Percentiles rank a stretch among this genome's conserved stretches.
Conservation (phyloP, 2,797 vertebrate species). For the Carcharodon carcharias region DNA sequence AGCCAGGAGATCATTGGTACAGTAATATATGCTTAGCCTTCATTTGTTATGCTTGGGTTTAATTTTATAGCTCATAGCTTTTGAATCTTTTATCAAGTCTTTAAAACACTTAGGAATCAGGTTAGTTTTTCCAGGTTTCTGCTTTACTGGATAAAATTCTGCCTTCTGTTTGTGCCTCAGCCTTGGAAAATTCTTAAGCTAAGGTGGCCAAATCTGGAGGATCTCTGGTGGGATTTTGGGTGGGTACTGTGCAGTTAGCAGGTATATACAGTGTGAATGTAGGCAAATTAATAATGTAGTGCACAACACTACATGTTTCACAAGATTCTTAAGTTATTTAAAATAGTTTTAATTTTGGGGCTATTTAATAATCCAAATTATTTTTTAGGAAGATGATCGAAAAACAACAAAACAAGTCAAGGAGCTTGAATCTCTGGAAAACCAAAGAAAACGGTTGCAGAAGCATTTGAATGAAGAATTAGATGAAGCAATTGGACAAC, state of each 20-base stretch:
- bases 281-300: not conserved
- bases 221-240: not conserved
- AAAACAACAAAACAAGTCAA: constrained; percentile 40
- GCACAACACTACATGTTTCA: not conserved
- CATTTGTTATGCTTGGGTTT: not conserved
- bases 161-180: not conserved
- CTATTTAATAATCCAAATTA: not conserved
- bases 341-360: not conserved
- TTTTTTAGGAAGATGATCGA: constrained; percentile 11
- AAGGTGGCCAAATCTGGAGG: not conserved
- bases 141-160: not conserved
- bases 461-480: constrained; percentile 59
- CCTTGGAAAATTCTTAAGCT: not conserved
- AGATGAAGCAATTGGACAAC: constrained; percentile 56
- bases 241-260: not conserved
- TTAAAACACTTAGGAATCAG: not conserved
- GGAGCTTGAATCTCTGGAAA: constrained; percentile 59
- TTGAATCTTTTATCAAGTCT: not conserved
- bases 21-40: not conserved
- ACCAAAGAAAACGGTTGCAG: constrained; percentile 58
- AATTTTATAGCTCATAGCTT: not conserved
- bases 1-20: too few species aligned
- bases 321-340: not conserved
- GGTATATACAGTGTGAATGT: not conserved
- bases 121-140: not conserved